Evolutionary conservation across 2,797 vertebrate species (phyloP), one percentile per base, ranked within the genome.

Genomic region (Philypnodon macrostomus): DNA sequence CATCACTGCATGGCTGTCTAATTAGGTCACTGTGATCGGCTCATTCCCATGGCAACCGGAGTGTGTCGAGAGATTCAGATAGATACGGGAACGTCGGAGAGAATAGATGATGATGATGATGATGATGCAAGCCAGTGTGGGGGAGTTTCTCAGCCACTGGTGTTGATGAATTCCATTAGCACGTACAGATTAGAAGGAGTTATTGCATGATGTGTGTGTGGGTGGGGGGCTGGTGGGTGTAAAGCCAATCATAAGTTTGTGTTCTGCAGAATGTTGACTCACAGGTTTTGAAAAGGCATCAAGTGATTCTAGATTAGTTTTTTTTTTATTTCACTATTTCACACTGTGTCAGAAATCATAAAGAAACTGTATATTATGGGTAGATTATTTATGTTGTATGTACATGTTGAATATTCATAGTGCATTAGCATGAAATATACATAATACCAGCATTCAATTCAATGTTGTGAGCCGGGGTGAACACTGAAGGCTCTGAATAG

Each of bases 11-110:
- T 73, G 72, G 74, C 67, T 76, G 63, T 84, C 72, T 89, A 90
- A 89, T 90, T 88, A 87, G 87, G 88, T 89, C 85, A 84, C 72
- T 58, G 70, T 79, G 67, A 80, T 77, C 75, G 40, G 58, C 71
- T 72, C 73, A 80, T 89, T 85, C 79, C 87, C 85, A 88, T 88
- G 74, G 85, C 74, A 89, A 89, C 86, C 47, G 27, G 64, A 75
- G 69, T 69, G 79, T 65, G 56, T 60, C 49, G 51, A 58, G 29
- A 58, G 29, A 51, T 24, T 44, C 30, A 31, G 34, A 52, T 29
- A 36, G 47, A 34, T 38, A n/a, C 12, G 21, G 18, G 30, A 29
- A 40, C 32, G 21, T n/a, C 21, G 12, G 40, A 39, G 27, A 29
- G 24, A 13, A 38, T n/a, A 50, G 49, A 44, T 77, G 63, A n/a